phyloP scores from a whole-genome alignment of 2,797 vertebrate genomes.

The Falco peregrinus region DNA sequence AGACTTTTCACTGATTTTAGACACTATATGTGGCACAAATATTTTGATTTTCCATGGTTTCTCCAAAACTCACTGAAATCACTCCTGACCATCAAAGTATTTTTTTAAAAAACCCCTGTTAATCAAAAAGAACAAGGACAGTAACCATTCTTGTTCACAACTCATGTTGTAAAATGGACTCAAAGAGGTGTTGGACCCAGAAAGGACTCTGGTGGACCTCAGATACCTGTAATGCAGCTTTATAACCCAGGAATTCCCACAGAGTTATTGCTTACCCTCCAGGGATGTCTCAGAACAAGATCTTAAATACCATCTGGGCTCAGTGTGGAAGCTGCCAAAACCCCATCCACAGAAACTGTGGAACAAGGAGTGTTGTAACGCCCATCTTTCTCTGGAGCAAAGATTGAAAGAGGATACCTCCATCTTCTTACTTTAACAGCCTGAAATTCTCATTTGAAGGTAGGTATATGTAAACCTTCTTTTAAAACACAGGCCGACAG shows the following conservation, averaged over 20 bases:
- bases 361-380: background rate
- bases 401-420: background rate
- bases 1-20: background rate
- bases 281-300: constrained; percentile 13
- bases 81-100: background rate
- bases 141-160: background rate
- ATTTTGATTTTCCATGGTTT: background rate
- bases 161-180: background rate
- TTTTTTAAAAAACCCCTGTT: background rate
- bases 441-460: background rate
- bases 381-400: background rate
- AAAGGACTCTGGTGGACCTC: background rate
- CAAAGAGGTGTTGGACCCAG: background rate
- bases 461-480: background rate
- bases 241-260: background rate
- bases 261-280: constrained; percentile 27
- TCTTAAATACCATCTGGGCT: constrained; percentile 27
- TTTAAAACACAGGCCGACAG: background rate
- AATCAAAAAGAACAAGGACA: background rate
- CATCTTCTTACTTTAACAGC: background rate
- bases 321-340: constrained; percentile 24
- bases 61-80: background rate
- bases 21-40: background rate
- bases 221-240: background rate
- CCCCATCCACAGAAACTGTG: background rate